A percentile compares a stretch with the other conserved stretches of the same genome.
phyloP scores from a whole-genome alignment of 1,140 invertebrate genomes.

The Parasteatoda tepidariorum region DNA sequence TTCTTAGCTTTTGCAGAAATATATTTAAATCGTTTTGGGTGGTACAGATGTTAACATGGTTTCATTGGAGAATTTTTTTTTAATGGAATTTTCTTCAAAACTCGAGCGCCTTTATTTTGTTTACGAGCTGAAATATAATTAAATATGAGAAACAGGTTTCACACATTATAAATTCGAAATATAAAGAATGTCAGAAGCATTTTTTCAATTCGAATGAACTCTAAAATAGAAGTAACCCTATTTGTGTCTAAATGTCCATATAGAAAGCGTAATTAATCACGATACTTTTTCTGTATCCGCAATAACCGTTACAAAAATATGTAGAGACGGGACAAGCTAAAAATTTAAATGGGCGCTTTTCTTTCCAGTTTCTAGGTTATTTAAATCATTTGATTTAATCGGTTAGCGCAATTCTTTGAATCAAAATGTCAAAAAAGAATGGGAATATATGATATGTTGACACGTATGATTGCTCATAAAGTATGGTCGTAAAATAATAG shows the following conservation, averaged over 20 bases:
- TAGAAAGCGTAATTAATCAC: background rate
- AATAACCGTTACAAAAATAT: background rate
- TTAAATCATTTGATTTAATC: too few species aligned
- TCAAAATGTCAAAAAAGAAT: too few species aligned
- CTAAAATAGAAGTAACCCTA: background rate
- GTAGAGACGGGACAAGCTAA: background rate
- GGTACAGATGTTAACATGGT: slow-evolving; percentile 51
- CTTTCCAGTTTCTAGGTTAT: too few species aligned
- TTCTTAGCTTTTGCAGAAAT: background rate
- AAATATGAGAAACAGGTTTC: slow-evolving; percentile 40
- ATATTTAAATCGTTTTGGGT: slow-evolving; percentile 48
- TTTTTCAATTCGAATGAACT: background rate
- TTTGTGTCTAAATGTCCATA: background rate
- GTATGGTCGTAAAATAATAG: too few species aligned
- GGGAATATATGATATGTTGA: too few species aligned
- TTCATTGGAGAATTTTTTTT: slow-evolving; percentile 46
- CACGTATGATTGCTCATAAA: too few species aligned
- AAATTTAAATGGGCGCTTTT: too few species aligned
- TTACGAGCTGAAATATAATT: slow-evolving; percentile 50
- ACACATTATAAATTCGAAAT: slow-evolving; percentile 38
- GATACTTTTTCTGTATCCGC: background rate
- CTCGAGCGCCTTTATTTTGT: slow-evolving; percentile 31
- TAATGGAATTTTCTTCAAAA: slow-evolving; percentile 29
- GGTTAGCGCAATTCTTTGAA: too few species aligned
- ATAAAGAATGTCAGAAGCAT: slow-evolving; percentile 10